Base-by-base conservation (phyloP, 2,797 vertebrate genomes). In the Caiman crocodilus region DNA sequence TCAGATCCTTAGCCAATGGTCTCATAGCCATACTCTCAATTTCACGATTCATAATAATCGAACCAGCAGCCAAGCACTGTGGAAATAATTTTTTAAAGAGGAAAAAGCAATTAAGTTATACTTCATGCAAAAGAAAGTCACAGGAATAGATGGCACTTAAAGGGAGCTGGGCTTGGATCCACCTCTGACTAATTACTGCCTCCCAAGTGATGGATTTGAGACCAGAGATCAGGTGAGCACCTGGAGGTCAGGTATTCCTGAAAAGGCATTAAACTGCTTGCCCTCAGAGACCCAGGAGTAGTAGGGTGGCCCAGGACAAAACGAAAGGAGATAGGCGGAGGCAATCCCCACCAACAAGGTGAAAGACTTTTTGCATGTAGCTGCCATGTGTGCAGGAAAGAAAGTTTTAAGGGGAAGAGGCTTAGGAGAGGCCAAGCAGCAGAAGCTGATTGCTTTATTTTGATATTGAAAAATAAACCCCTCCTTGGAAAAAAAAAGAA, bases 21-120 rank as follows among this genome's bases (percentile, higher is more conserved):
- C 99, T 98, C 99, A 99, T 99, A 13, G 99, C 99, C 98, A 99
- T 99, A 95, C 99, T 99, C 97, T 99, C 99, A n/a, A 99, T 99
- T 98, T 99, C 99, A 76, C 99, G 98, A 97, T 99, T 99, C 99
- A 99, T 99, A 97, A 99, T 99, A 97, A 99, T 99, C 57, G 99
- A 99, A 95, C 99, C 99, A 3, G 99, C 99, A 60, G 99, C 99
- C 98, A 99, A 97, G 97, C 99, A 99, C 99, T 99, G 79, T 0
- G 7, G 91, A 91, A 61, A 96, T 15, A 82, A 0, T 81, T 4
- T 76, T 74, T 5, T 25, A 76, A 11, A 94, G 21, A 93, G 3
- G 42, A 92, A 93, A n/a, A 6, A 69, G 3, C 59, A 4, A 9
- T 28, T 56, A 17, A 21, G 11, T 21, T 76, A 12, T 57, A 76